These are phyloP conservation scores for Bostrychus sinensis DNA, from an alignment of 2,113 vertebrate genomes.

Conservation along the genomic window DNA sequence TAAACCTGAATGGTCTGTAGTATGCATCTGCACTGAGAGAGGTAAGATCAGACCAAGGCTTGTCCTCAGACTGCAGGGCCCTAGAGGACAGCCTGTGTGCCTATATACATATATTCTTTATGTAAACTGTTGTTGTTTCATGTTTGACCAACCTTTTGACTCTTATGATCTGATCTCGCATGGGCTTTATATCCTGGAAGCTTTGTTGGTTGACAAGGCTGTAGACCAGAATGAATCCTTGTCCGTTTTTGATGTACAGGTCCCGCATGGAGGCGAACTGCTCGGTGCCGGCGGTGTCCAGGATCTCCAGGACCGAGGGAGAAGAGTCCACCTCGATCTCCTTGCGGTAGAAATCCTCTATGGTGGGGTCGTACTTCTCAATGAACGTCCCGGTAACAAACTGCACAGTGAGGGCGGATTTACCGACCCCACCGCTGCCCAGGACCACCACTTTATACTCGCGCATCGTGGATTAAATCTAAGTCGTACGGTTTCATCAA, in stretches of 20 bases:
- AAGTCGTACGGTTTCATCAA: slow-evolving; percentile 43
- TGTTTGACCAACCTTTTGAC: slow-evolving; percentile 88
- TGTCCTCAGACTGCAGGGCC: slow-evolving; percentile 32
- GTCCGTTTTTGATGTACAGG: slow-evolving; percentile 96
- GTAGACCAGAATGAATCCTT: slow-evolving; percentile 95
- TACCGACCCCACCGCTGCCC: slow-evolving; percentile 95
- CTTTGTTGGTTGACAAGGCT: slow-evolving; percentile 96
- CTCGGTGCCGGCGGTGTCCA: slow-evolving; percentile 94
- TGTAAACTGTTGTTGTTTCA: background rate
- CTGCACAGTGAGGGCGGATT: slow-evolving; percentile 96
- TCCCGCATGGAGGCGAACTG: slow-evolving; percentile 98
- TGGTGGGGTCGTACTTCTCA: slow-evolving; percentile 96
- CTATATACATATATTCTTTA: slow-evolving; percentile 10
- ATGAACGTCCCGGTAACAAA: slow-evolving; percentile 96
- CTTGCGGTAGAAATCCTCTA: slow-evolving; percentile 97
- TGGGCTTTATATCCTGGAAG: slow-evolving; percentile 96
- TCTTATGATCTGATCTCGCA: slow-evolving; percentile 97
- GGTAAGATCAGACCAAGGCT: slow-evolving; percentile 44
- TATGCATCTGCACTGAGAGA: slow-evolving; percentile 31
- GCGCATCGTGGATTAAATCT: slow-evolving; percentile 81
- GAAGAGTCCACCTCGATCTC: slow-evolving; percentile 97
- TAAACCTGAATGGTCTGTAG: slow-evolving; percentile 31
- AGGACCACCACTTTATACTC: slow-evolving; percentile 98
- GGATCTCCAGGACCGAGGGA: slow-evolving; percentile 94
- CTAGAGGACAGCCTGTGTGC: slow-evolving; percentile 12